Conservation (phyloP, 2,888 invertebrate species). For the Piscicola geometra region DNA sequence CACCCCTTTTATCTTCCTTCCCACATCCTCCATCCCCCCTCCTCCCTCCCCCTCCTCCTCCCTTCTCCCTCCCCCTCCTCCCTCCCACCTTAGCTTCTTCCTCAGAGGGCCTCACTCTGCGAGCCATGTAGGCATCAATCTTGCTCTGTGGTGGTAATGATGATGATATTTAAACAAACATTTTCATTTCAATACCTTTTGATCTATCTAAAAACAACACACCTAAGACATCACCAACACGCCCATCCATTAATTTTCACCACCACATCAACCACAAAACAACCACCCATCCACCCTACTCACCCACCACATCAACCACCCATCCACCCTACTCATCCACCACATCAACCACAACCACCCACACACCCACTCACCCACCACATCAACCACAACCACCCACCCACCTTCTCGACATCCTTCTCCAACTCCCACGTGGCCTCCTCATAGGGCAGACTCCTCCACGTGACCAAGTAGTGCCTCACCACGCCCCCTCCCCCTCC, state of each 20-base stretch:
- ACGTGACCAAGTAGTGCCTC: slow-evolving; percentile 87
- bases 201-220: neutral
- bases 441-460: slow-evolving; percentile 96
- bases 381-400: neutral
- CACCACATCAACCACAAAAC: neutral
- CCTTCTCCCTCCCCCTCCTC: too few relatives aligned
- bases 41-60: too few relatives aligned
- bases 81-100: slow-evolving; percentile 28
- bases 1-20: too few relatives aligned
- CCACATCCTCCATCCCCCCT: too few relatives aligned
- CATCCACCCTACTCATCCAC: too few relatives aligned
- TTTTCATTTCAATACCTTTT: too few relatives aligned
- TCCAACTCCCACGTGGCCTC: slow-evolving; percentile 98
- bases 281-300: neutral
- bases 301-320: neutral
- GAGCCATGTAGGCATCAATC: slow-evolving; percentile 53
- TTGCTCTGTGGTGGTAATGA: slow-evolving; percentile 70
- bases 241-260: neutral
- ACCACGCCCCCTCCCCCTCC: slow-evolving; percentile 45
- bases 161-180: neutral
- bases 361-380: neutral
- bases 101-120: slow-evolving; percentile 31
- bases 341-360: neutral
- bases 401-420: slow-evolving; percentile 75
- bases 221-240: neutral